phyloP scores from a whole-genome alignment of 2,113 vertebrate genomes.

The Gambusia holbrooki region DNA sequence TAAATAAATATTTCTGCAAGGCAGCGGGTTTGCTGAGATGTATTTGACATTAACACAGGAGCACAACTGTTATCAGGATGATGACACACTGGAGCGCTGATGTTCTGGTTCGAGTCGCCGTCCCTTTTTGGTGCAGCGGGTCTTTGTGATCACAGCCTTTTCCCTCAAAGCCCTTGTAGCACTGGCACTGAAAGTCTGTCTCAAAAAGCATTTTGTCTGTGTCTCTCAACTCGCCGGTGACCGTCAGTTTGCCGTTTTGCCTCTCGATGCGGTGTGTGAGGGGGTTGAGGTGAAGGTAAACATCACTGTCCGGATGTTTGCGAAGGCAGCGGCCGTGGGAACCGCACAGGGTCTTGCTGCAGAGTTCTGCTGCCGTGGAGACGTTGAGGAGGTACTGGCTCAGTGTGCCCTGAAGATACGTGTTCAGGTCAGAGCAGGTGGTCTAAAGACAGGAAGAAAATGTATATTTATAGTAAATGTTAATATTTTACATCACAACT shows the following conservation, averaged over 20 bases:
- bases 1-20: not conserved
- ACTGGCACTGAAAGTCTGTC: constrained; percentile 89
- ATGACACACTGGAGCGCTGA: constrained; percentile 29
- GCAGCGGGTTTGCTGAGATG: not conserved
- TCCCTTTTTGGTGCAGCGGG: constrained; percentile 49
- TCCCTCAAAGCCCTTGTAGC: constrained; percentile 87
- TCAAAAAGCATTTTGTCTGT: constrained; percentile 73
- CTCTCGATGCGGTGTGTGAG: constrained; percentile 77
- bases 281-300: constrained; percentile 90
- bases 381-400: constrained; percentile 91
- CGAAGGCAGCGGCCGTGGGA: constrained; percentile 89
- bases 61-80: constrained; percentile 42
- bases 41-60: constrained; percentile 33
- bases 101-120: not conserved
- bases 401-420: constrained; percentile 84
- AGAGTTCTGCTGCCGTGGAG: constrained; percentile 89
- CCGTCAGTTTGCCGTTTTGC: constrained; percentile 62
- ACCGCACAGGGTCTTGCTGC: constrained; percentile 85
- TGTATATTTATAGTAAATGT: not conserved
- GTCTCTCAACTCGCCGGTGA: constrained; percentile 74
- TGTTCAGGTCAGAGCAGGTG: constrained; percentile 84
- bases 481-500: not conserved
- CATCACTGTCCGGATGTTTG: constrained; percentile 72
- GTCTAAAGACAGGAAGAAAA: constrained; percentile 69
- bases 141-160: constrained; percentile 76